phyloP scores from a whole-genome alignment of 2,888 invertebrate species.

The Chamaedrilus cognettii region DNA sequence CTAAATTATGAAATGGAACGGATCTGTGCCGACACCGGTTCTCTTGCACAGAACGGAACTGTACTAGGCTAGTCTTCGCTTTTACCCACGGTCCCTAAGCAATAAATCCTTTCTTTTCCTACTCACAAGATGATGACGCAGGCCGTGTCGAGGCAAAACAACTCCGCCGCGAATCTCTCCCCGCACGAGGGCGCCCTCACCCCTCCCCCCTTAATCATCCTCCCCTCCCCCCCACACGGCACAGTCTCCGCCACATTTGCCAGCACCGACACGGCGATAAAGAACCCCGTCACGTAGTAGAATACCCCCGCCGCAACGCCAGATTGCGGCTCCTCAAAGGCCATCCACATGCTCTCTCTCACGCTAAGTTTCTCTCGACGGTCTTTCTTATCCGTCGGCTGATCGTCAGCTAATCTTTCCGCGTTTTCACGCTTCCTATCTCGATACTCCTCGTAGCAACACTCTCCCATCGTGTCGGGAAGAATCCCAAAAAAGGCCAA shows the following conservation, averaged over 20 bases:
- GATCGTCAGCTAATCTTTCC: conserved; percentile 67
- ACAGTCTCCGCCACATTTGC: conserved; percentile 99
- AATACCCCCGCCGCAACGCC: conserved; percentile 99
- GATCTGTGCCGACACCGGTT: too few species aligned
- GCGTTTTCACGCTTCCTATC: conserved; percentile 99
- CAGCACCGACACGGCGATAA: conserved; percentile 99
- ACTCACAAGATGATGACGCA: conserved; percentile 95
- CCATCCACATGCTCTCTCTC: conserved; percentile 94
- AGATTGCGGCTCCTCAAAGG: conserved; percentile 98
- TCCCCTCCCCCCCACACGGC: conserved; percentile 76
- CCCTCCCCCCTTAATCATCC: conserved; percentile 16
- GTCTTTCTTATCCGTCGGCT: conserved; percentile 64
- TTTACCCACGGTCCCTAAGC: too few species aligned
- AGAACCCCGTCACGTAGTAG: conserved; percentile 99
- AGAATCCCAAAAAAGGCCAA: conserved; percentile 98
- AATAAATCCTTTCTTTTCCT: too few species aligned
- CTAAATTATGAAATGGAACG: too few species aligned
- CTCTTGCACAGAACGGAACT: too few species aligned
- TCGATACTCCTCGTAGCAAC: conserved; percentile 99
- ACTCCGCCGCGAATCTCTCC: conserved; percentile 87
- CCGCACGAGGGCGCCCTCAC: conserved; percentile 69
- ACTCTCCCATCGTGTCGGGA: conserved; percentile 96
- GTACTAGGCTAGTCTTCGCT: too few species aligned
- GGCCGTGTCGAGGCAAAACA: conserved; percentile 99
- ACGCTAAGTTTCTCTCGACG: conserved; percentile 66